Conservation (phyloP, 2,888 invertebrate species). For the Cantharis rufa region DNA sequence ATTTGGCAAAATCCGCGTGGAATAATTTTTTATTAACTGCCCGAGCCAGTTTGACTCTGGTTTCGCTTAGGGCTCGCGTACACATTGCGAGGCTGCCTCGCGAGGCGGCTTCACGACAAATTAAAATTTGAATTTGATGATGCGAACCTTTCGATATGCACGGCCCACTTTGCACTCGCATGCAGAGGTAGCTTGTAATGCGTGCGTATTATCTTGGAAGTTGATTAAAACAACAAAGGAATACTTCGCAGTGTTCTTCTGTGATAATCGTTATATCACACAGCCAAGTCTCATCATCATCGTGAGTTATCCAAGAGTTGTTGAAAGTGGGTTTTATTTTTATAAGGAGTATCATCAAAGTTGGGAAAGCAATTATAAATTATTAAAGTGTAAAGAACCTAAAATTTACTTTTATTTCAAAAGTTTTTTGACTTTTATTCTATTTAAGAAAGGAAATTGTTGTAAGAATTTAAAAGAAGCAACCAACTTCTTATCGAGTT, state of each 20-base stretch:
- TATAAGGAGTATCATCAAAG: not conserved
- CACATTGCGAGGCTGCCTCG: too few relatives aligned
- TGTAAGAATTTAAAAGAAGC: conserved; percentile 22
- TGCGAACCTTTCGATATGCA: not conserved
- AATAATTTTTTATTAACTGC: not conserved
- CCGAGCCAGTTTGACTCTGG: not conserved
- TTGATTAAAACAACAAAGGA: not conserved
- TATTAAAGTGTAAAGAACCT: conserved; percentile 11
- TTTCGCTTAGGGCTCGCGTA: not conserved
- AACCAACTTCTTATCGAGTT: conserved; percentile 33
- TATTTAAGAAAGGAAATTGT: conserved; percentile 20
- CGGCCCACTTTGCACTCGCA: not conserved
- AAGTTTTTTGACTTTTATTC: conserved; percentile 11
- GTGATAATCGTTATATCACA: not conserved
- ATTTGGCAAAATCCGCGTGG: not conserved
- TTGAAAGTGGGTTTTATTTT: not conserved
- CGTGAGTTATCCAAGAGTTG: not conserved
- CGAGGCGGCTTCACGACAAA: too few relatives aligned
- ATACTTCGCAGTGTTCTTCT: not conserved
- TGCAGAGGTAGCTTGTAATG: not conserved
- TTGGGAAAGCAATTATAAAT: conserved; percentile 15
- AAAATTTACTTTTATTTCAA: conserved; percentile 8
- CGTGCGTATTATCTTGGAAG: not conserved
- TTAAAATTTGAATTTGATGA: too few relatives aligned
- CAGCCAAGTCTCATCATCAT: not conserved